Conservation (phyloP, 2,113 vertebrate genomes). For the Python bivittatus region DNA sequence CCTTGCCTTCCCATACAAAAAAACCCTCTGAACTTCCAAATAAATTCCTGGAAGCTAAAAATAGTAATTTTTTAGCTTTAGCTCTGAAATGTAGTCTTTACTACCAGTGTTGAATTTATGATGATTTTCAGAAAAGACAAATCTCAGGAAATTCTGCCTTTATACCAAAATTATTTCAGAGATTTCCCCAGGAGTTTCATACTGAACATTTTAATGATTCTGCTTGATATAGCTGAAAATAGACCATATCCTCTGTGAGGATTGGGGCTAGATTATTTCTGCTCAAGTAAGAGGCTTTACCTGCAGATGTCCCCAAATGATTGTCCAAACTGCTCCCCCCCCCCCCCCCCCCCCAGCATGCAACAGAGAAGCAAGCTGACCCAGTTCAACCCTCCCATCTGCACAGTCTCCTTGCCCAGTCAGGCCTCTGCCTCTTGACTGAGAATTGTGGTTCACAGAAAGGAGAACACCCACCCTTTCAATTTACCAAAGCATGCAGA, state of each 20-base stretch:
- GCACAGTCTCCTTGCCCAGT: background rate
- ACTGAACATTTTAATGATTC: background rate
- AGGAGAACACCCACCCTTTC: too few relatives aligned
- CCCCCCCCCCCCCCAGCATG: background rate
- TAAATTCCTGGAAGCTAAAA: background rate
- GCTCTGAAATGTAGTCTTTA: background rate
- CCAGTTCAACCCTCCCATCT: background rate
- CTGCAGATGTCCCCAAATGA: background rate
- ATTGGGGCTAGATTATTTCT: background rate
- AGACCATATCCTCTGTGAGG: background rate
- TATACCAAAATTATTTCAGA: background rate
- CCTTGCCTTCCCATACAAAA: background rate
- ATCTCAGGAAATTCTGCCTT: background rate
- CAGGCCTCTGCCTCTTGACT: background rate
- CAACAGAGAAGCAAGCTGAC: slow-evolving; percentile 14
- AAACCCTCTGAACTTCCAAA: background rate
- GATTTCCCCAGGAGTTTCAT: background rate
- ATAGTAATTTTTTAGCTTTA: background rate
- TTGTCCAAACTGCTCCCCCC: background rate
- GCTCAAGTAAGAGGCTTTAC: background rate
- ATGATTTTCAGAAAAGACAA: background rate
- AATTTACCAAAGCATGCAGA: background rate
- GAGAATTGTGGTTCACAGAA: background rate
- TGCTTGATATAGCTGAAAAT: background rate
- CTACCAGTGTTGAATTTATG: background rate